Evolutionary conservation across 2,888 invertebrate species (phyloP).

Genomic region (Heteromyza rotundicornis): DNA sequence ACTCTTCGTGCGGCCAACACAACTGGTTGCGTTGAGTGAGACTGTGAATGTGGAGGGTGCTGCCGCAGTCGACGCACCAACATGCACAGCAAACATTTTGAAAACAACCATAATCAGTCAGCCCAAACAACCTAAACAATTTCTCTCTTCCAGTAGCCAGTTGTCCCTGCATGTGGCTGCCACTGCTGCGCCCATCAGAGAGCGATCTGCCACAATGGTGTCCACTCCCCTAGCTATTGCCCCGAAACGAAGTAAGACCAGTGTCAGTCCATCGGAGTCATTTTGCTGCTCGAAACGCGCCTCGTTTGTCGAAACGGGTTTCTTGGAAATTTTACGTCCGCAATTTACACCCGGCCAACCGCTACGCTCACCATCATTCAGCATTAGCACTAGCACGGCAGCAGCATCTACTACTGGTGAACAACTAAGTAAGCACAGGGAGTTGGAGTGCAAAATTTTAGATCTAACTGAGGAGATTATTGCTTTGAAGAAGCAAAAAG

Average conservation of each 20-base stretch:
- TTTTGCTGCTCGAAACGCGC: conserved; percentile 68
- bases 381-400: conserved; percentile 20
- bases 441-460: conserved; percentile 68
- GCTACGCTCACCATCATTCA: conserved; percentile 69
- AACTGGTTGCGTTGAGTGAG: conserved; percentile 73
- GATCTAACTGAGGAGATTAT: conserved; percentile 93
- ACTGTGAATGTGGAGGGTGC: conserved; percentile 4
- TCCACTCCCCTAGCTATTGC: conserved; percentile 42
- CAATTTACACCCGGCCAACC: conserved; percentile 87
- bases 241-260: conserved; percentile 54
- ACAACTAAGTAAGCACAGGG: conserved; percentile 42
- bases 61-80: conserved; percentile 3
- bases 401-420: conserved; percentile 24
- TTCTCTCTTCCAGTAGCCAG: conserved; percentile 73
- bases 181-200: conserved; percentile 37
- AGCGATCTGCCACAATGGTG: conserved; percentile 40
- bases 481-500: conserved; percentile 80
- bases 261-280: conserved; percentile 62
- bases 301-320: conserved; percentile 88
- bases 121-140: conserved; percentile 67
- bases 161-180: conserved; percentile 63
- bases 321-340: conserved; percentile 86
- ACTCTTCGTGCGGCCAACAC: conserved; percentile 89
- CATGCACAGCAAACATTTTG: conserved; percentile 25
- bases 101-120: conserved; percentile 36